Evolutionary conservation across 2,797 vertebrate species (phyloP).

Genomic region (Syndactyla subalaris): DNA sequence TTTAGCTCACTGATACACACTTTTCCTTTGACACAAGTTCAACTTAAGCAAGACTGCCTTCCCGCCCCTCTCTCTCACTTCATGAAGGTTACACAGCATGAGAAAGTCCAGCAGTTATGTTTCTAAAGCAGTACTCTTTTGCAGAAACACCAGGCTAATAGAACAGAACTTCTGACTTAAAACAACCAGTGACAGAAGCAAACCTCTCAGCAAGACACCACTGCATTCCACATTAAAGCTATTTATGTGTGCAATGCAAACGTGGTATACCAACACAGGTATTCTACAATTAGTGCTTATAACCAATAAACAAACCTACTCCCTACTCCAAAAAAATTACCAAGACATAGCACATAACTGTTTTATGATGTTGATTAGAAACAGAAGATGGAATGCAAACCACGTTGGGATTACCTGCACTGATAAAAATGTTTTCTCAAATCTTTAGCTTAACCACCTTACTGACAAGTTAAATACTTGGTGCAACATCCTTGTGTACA

Average conservation of each 20-base stretch:
- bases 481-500: neutral
- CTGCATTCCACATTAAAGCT: neutral
- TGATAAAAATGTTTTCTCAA: neutral
- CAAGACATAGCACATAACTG: neutral
- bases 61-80: neutral
- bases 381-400: neutral
- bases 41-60: neutral
- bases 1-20: neutral
- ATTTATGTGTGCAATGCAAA: neutral
- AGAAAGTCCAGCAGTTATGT: neutral
- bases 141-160: neutral
- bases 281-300: neutral
- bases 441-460: neutral
- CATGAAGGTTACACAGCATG: neutral
- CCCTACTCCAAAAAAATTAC: neutral
- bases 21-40: neutral
- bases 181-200: neutral
- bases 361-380: neutral
- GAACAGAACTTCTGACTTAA: neutral
- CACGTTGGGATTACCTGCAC: neutral
- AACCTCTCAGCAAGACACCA: neutral
- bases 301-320: neutral
- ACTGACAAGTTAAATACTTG: neutral
- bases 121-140: neutral
- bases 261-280: neutral